A percentile compares a stretch with the other conserved stretches of the same genome.
These are phyloP conservation scores for Tortricodes alternella DNA, from an alignment of 2,888 invertebrate genomes.

Conservation along the genomic window DNA sequence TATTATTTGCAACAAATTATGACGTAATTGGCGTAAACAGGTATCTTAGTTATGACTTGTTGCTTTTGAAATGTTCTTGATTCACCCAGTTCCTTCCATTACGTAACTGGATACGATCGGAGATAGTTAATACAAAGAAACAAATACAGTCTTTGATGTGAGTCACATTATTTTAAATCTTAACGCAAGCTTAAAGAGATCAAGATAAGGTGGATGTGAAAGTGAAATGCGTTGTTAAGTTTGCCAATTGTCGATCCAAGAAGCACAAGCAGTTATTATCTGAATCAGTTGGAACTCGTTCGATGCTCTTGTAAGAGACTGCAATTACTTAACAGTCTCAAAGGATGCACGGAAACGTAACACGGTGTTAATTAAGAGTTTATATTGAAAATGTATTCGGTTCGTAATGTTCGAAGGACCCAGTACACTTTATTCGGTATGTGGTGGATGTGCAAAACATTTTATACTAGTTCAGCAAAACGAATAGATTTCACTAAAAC, in stretches of 20 bases:
- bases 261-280: slow-evolving; percentile 3
- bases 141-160: background rate
- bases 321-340: slow-evolving; percentile 2
- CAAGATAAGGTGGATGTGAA: background rate
- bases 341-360: background rate
- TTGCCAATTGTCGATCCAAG: background rate
- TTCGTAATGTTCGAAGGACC: no score
- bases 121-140: background rate
- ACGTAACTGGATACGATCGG: background rate
- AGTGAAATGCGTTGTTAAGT: background rate
- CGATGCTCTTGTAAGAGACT: background rate
- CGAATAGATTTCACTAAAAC: no score
- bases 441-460: no score
- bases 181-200: background rate
- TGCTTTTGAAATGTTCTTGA: background rate
- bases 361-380: background rate
- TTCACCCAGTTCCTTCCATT: slow-evolving; percentile 2
- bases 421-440: no score
- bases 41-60: background rate
- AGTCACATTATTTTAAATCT: background rate
- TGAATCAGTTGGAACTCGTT: background rate
- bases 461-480: no score
- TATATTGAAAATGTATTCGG: background rate
- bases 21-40: background rate
- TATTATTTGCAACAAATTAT: background rate